phyloP scores from a whole-genome alignment of 2,113 vertebrate species.

The Pseudorasbora parva region DNA sequence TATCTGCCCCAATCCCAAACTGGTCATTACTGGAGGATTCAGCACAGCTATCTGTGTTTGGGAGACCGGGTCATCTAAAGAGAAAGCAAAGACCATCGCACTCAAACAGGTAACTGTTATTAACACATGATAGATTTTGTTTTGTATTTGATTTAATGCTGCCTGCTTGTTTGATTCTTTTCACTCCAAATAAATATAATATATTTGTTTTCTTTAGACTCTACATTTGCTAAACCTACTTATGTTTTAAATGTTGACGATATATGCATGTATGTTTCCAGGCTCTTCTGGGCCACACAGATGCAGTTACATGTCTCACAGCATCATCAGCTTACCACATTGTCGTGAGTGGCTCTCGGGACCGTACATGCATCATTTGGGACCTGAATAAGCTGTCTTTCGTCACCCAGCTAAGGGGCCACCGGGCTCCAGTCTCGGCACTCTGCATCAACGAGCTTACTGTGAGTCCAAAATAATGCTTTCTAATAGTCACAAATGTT shows the following conservation, averaged over 20 bases:
- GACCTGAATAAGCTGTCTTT: constrained; percentile 96
- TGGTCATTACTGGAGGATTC: constrained; percentile 91
- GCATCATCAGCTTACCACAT: constrained; percentile 95
- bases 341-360: constrained; percentile 92
- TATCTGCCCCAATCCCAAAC: constrained; percentile 93
- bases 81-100: constrained; percentile 87
- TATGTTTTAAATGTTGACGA: not conserved
- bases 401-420: constrained; percentile 93
- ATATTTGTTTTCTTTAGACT: not conserved
- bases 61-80: constrained; percentile 93
- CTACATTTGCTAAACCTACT: not conserved
- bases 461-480: constrained; percentile 71
- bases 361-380: constrained; percentile 98
- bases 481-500: not conserved
- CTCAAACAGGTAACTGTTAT: constrained; percentile 90
- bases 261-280: constrained; percentile 56
- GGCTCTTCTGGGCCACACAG: constrained; percentile 96
- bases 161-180: not conserved
- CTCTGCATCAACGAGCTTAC: constrained; percentile 98
- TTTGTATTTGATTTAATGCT: not conserved
- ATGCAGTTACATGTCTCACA: constrained; percentile 91
- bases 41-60: constrained; percentile 96
- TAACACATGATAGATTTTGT: not conserved
- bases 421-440: constrained; percentile 92
- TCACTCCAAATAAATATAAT: not conserved